These are phyloP conservation scores for Drosophila jambulina DNA, from an alignment of 1,140 invertebrate species.

Conservation along the genomic window DNA sequence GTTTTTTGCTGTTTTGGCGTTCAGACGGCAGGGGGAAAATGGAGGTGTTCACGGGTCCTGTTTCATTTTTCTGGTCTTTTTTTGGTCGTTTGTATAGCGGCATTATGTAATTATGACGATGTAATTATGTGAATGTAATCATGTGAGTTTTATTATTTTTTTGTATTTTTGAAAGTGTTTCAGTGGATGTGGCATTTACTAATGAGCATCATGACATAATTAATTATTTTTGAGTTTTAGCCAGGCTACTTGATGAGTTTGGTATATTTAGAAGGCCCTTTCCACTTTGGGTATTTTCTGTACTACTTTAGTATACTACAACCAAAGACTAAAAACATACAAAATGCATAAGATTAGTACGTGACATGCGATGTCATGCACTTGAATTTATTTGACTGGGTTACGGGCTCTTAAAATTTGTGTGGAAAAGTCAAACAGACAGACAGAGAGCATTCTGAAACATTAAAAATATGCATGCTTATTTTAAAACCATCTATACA, in stretches of 20 bases:
- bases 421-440: too few species aligned
- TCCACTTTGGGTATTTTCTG: background rate
- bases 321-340: background rate
- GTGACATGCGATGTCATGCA: too few species aligned
- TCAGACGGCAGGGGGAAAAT: background rate
- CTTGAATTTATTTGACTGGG: too few species aligned
- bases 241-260: slow-evolving; percentile 39
- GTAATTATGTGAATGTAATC: slow-evolving; percentile 2
- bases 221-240: slow-evolving; percentile 4
- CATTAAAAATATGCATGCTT: background rate
- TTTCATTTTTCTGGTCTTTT: background rate
- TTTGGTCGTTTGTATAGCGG: background rate
- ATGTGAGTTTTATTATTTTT: background rate
- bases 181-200: slow-evolving; percentile 1
- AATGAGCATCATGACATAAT: slow-evolving; percentile 22
- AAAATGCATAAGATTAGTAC: background rate
- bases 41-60: background rate
- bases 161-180: slow-evolving; percentile 18
- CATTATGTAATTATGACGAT: slow-evolving; percentile 2
- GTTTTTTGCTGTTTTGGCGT: slow-evolving; percentile 19
- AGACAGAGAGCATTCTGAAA: too few species aligned
- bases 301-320: background rate
- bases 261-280: background rate
- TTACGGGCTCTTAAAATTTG: too few species aligned
- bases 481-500: too few species aligned